A percentile compares a stretch with the other conserved stretches of the same genome.
These are phyloP conservation scores for Podarcis muralis DNA, from an alignment of 2,113 vertebrate genomes.

Conservation along the genomic window DNA sequence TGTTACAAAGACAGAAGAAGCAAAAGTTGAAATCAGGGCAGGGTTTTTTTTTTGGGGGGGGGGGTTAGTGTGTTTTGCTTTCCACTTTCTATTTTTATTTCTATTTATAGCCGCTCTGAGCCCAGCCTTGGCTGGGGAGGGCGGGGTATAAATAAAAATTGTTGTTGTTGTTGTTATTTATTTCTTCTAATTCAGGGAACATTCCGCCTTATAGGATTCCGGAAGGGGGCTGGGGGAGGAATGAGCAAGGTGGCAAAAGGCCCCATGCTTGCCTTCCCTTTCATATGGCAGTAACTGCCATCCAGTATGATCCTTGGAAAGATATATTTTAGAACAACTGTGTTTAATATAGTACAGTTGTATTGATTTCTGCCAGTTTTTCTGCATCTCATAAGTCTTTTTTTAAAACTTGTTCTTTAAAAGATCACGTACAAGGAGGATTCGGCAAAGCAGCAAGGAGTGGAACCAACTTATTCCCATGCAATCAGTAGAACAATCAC, in stretches of 20 bases:
- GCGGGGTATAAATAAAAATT: no score
- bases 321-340: background rate
- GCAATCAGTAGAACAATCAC: constrained; percentile 64
- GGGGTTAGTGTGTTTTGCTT: background rate
- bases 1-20: background rate
- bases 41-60: background rate
- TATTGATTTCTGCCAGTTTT: background rate
- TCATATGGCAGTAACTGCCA: background rate
- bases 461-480: constrained; percentile 83
- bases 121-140: no score
- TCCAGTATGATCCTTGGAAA: background rate
- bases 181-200: no score
- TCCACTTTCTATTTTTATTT: background rate
- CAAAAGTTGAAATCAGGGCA: background rate
- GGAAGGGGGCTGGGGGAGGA: no score
- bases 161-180: no score
- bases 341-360: background rate
- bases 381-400: constrained; percentile 3
- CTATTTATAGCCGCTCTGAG: no score
- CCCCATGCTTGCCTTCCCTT: background rate
- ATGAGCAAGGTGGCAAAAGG: background rate
- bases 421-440: constrained; percentile 80
- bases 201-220: background rate
- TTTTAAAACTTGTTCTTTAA: background rate
- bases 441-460: constrained; percentile 80